Percentiles rank a stretch among this genome's conserved stretches.
phyloP scores from a whole-genome alignment of 2,113 vertebrate species.

The Mola mola region DNA sequence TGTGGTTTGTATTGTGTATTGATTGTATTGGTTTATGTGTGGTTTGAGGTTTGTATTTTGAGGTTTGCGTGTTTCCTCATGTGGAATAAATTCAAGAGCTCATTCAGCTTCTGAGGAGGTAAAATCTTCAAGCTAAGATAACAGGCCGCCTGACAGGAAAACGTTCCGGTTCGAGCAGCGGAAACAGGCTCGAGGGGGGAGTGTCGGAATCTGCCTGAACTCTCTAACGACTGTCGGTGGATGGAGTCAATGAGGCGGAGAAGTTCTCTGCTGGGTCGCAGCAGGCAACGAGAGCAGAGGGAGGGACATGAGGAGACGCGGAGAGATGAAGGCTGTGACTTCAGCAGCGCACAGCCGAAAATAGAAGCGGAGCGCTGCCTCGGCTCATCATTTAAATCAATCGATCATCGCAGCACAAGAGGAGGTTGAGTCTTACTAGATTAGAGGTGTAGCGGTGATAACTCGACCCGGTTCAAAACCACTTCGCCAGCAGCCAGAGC shows the following conservation, averaged over 20 bases:
- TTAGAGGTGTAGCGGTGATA: conserved; percentile 18
- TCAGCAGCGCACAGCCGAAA: conserved; percentile 49
- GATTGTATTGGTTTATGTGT: no score
- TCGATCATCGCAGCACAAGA: conserved; percentile 36
- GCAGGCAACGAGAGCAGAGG: conserved; percentile 18
- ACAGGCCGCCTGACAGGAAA: no score
- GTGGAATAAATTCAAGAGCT: no score
- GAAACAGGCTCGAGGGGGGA: not conserved
- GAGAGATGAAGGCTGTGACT: conserved; percentile 30
- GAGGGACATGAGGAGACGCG: conserved; percentile 1
- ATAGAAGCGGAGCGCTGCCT: conserved; percentile 45
- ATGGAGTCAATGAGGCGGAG: conserved; percentile 45
- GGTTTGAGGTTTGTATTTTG: no score
- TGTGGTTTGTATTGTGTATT: no score
- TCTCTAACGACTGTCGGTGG: conserved; percentile 23
- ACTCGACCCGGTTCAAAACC: conserved; percentile 5
- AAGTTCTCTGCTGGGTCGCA: conserved; percentile 35
- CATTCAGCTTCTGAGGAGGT: no score
- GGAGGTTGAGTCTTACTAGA: conserved; percentile 46
- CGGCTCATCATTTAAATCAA: conserved; percentile 55
- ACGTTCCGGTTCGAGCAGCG: not conserved
- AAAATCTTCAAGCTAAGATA: no score
- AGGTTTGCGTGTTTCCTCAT: no score
- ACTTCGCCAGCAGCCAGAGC: conserved; percentile 18
- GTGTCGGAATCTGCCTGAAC: not conserved